Conservation (phyloP, 2,888 invertebrate genomes). For the Entomobrya proxima region DNA sequence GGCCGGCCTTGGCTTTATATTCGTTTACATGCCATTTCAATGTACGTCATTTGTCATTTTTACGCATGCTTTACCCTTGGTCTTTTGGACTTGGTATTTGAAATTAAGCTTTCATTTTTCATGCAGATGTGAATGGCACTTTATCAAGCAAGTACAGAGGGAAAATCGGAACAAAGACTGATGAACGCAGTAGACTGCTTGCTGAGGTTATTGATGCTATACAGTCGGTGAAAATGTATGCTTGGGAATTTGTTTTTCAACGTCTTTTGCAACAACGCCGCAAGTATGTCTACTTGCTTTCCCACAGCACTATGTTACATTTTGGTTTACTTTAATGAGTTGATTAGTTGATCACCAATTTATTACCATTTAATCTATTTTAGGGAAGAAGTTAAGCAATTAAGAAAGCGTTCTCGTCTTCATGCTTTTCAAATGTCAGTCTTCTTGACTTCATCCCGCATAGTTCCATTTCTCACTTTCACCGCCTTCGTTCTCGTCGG, state of each 20-base stretch:
- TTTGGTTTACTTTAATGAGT: too few species aligned
- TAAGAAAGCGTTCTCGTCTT: constrained; percentile 82
- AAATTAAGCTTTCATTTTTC: not conserved
- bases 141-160: constrained; percentile 67
- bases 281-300: constrained; percentile 18
- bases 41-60: not conserved
- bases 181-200: constrained; percentile 79
- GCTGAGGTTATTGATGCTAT: constrained; percentile 81
- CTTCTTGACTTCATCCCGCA: constrained; percentile 83
- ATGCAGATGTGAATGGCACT: constrained; percentile 29
- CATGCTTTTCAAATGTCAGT: constrained; percentile 83
- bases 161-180: constrained; percentile 76
- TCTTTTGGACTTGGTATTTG: not conserved
- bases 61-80: not conserved
- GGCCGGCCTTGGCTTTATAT: constrained; percentile 37
- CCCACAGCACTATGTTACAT: not conserved
- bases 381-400: constrained; percentile 84
- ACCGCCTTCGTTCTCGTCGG: constrained; percentile 29
- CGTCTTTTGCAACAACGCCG: constrained; percentile 76
- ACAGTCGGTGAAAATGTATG: constrained; percentile 82
- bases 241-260: constrained; percentile 82
- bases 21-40: constrained; percentile 56
- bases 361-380: not conserved
- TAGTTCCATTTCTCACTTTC: constrained; percentile 67
- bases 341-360: not conserved